These are phyloP conservation scores for Nematolebias whitei DNA, from an alignment of 2,113 vertebrate species.

Conservation along the genomic window DNA sequence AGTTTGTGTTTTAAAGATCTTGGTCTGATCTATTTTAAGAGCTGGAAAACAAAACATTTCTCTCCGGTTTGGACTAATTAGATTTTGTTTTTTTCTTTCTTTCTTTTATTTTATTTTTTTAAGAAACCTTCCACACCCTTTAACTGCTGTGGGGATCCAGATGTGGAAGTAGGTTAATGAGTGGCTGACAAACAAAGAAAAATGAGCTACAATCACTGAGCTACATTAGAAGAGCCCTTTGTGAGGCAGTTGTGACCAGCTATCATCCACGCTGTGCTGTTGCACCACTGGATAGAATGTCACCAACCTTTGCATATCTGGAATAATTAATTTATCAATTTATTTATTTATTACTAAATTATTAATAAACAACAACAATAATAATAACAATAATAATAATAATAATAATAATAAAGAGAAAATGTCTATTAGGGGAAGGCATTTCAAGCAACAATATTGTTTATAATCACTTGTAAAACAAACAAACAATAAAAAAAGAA, in stretches of 20 bases:
- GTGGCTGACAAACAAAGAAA: slow-evolving; percentile 83
- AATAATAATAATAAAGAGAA: slow-evolving; percentile 2
- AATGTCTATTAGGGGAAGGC: slow-evolving; percentile 20
- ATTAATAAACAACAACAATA: too few relatives aligned
- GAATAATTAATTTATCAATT: too few relatives aligned
- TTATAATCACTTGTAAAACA: too few relatives aligned
- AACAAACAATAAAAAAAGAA: too few relatives aligned
- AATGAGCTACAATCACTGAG: slow-evolving; percentile 75
- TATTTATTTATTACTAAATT: too few relatives aligned
- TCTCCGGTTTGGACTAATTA: slow-evolving; percentile 79
- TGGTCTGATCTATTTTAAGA: slow-evolving; percentile 78
- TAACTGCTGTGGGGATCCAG: slow-evolving; percentile 79
- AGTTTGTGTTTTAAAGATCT: slow-evolving; percentile 82
- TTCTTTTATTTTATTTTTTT: slow-evolving; percentile 64
- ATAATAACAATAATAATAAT: slow-evolving; percentile 3
- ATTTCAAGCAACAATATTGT: too few relatives aligned
- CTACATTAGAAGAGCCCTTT: slow-evolving; percentile 69
- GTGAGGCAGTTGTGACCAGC: slow-evolving; percentile 38
- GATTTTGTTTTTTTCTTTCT: slow-evolving; percentile 43
- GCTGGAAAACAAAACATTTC: slow-evolving; percentile 76
- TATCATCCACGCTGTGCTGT: slow-evolving; percentile 45
- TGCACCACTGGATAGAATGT: slow-evolving; percentile 23
- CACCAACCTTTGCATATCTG: slow-evolving; percentile 21
- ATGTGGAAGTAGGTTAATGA: slow-evolving; percentile 84
- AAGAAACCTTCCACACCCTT: slow-evolving; percentile 74